phyloP scores from a whole-genome alignment of 2,797 vertebrate species.

The Xiphophorus birchmanni region DNA sequence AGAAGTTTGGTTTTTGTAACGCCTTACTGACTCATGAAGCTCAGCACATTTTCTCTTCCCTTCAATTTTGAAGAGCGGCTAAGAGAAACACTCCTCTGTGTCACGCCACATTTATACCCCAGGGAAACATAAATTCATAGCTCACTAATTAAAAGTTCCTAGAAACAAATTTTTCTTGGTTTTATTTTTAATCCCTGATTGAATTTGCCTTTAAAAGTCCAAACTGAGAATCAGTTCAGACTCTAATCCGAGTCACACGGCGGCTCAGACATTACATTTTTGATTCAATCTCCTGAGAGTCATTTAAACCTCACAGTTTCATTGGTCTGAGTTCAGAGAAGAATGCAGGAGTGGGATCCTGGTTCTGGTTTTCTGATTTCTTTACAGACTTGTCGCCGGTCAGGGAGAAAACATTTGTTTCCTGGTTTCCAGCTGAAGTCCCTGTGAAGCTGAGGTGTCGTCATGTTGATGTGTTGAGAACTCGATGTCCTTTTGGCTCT shows the following conservation, averaged over 20 bases:
- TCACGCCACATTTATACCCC: neutral
- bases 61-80: too few relatives aligned
- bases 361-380: neutral
- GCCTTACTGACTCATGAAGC: too few relatives aligned
- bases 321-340: constrained; percentile 12
- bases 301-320: constrained; percentile 23
- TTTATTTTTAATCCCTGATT: neutral
- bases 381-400: neutral
- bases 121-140: too few relatives aligned
- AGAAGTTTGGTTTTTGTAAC: neutral
- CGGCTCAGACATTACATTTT: constrained; percentile 17
- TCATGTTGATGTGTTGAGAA: constrained; percentile 38
- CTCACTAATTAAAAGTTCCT: too few relatives aligned
- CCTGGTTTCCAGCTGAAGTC: constrained; percentile 2
- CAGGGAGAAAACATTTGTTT: neutral
- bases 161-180: neutral
- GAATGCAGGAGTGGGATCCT: constrained; percentile 22
- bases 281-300: constrained; percentile 17
- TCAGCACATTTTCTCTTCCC: too few relatives aligned
- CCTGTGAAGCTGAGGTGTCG: constrained; percentile 33
- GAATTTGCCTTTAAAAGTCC: neutral
- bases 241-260: constrained; percentile 53
- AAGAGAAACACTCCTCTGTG: neutral
- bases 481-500: constrained; percentile 57
- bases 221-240: constrained; percentile 1